Conservation (phyloP, 1,140 invertebrate species). For the Nebria ingens region DNA sequence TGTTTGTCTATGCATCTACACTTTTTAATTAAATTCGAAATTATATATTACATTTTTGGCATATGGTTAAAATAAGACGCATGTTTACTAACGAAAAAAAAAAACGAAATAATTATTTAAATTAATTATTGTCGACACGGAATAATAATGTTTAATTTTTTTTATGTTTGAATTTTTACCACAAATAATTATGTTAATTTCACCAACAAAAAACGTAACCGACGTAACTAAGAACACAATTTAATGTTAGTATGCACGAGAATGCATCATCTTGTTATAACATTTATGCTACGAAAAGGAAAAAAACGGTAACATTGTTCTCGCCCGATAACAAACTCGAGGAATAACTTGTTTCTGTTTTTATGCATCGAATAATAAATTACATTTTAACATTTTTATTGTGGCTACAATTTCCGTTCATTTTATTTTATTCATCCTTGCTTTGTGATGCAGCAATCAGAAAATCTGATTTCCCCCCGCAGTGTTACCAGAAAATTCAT, state of each 20-base stretch:
- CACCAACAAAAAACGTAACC: not conserved
- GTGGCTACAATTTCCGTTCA: not conserved
- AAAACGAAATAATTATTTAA: not conserved
- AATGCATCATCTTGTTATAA: slow-evolving; percentile 5
- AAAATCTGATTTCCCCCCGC: too few relatives aligned
- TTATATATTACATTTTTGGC: too few relatives aligned
- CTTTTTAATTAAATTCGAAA: too few relatives aligned
- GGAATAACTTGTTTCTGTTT: not conserved
- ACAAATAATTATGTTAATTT: not conserved
- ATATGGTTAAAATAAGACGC: not conserved
- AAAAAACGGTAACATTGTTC: not conserved
- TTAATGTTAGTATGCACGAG: not conserved
- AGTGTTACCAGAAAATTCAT: too few relatives aligned
- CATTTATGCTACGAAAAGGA: not conserved
- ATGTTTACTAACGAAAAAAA: not conserved
- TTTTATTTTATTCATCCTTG: not conserved
- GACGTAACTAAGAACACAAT: too few relatives aligned
- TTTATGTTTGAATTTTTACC: not conserved
- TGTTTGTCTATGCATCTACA: too few relatives aligned
- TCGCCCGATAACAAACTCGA: not conserved
- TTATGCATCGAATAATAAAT: not conserved
- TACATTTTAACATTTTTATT: not conserved
- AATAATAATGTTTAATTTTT: not conserved
- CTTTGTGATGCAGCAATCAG: too few relatives aligned
- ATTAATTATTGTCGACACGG: not conserved